Percentiles rank a stretch among this genome's conserved stretches.
Conservation (phyloP, 2,113 vertebrate genomes). For the Oncorhynchus clarkii region DNA sequence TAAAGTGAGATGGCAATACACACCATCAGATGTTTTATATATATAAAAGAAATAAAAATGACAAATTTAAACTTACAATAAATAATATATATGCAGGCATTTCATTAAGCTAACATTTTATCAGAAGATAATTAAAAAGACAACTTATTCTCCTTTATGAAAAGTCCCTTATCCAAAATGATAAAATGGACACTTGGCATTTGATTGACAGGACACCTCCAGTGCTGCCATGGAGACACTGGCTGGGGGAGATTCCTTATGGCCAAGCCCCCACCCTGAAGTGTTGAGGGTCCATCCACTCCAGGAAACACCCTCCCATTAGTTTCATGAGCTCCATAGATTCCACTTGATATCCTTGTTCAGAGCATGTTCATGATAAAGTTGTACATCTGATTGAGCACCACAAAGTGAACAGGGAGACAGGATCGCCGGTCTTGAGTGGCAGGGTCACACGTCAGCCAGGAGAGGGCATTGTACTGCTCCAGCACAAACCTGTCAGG, state of each 20-base stretch:
- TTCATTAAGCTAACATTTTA: slow-evolving; percentile 93
- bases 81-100: slow-evolving; percentile 99
- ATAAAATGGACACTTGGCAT: slow-evolving; percentile 72
- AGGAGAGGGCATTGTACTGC: slow-evolving; percentile 99
- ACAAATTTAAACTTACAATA: slow-evolving; percentile 99
- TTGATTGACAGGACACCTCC: slow-evolving; percentile 54
- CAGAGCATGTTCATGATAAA: slow-evolving; percentile 96
- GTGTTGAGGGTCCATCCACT: slow-evolving; percentile 46
- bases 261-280: slow-evolving; percentile 39
- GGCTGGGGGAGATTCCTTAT: neutral
- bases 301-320: neutral
- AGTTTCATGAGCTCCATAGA: slow-evolving; percentile 23
- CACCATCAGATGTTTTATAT: slow-evolving; percentile 94
- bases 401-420: slow-evolving; percentile 98
- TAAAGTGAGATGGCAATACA: slow-evolving; percentile 94
- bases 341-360: slow-evolving; percentile 35
- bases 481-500: slow-evolving; percentile 93
- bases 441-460: slow-evolving; percentile 97
- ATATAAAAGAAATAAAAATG: slow-evolving; percentile 99
- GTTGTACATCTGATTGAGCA: slow-evolving; percentile 99
- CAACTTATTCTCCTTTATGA: slow-evolving; percentile 71
- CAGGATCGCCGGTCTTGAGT: slow-evolving; percentile 98
- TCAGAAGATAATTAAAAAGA: slow-evolving; percentile 85
- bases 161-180: slow-evolving; percentile 75
- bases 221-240: neutral